Evolutionary conservation across 1,140 invertebrate species (phyloP).

Genomic region (Brevipalpus yothersi): DNA sequence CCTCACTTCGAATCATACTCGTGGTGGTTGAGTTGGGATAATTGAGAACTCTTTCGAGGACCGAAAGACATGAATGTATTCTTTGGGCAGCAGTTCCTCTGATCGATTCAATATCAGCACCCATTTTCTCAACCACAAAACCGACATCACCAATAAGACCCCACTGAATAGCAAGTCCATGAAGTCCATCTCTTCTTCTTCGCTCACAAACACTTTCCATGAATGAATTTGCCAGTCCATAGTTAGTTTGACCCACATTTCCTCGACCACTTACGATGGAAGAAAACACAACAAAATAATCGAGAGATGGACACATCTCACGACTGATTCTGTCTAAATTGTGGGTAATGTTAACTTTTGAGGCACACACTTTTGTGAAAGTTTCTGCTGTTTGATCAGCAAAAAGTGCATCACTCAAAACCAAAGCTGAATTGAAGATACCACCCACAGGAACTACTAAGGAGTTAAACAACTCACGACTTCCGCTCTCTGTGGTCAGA

Average conservation of each 20-base stretch:
- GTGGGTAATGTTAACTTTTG: conserved; percentile 37
- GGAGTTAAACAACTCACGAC: neutral
- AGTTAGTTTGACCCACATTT: neutral
- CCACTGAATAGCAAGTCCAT: conserved; percentile 76
- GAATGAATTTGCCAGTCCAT: neutral
- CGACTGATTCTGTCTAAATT: conserved; percentile 41
- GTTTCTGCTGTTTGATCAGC: conserved; percentile 47
- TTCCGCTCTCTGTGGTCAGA: neutral
- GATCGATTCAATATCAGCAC: conserved; percentile 55
- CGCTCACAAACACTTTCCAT: neutral
- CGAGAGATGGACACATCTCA: conserved; percentile 31
- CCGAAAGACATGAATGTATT: conserved; percentile 56
- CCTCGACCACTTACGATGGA: conserved; percentile 30
- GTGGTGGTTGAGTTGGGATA: neutral
- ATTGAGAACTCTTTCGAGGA: conserved; percentile 45
- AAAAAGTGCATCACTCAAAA: conserved; percentile 3
- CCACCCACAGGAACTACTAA: conserved; percentile 42
- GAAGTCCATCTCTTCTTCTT: conserved; percentile 31
- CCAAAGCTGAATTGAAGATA: conserved; percentile 63
- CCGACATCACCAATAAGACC: conserved; percentile 92
- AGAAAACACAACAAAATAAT: conserved; percentile 81
- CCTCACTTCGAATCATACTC: conserved; percentile 24
- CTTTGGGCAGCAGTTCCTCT: conserved; percentile 76
- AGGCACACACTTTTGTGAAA: conserved; percentile 36
- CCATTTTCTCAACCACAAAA: conserved; percentile 37